Evolutionary conservation across 2,888 invertebrate genomes (phyloP).

Genomic region (Pachymerium ferrugineum): DNA sequence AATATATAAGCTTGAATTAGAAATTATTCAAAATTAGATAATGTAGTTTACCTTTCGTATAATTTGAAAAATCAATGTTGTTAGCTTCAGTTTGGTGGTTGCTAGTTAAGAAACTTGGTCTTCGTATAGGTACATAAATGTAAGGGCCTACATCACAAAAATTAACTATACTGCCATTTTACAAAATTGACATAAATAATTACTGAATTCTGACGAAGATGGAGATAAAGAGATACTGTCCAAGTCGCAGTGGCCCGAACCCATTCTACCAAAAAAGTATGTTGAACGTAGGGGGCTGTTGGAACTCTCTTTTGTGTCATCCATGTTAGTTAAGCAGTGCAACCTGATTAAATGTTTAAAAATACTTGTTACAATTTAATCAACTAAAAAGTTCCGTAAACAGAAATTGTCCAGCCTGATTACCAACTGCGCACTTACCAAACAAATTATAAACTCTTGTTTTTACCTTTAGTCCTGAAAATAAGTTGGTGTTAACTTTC

Average conservation of each 20-base stretch:
- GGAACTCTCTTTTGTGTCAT: neutral
- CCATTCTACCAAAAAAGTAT: neutral
- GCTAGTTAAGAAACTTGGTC: neutral
- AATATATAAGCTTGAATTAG: too few relatives aligned
- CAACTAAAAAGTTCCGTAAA: too few relatives aligned
- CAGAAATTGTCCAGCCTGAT: too few relatives aligned
- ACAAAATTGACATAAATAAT: neutral
- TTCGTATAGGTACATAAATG: neutral
- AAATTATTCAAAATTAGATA: neutral
- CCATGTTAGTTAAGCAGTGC: neutral
- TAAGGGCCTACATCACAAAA: neutral
- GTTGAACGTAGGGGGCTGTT: neutral
- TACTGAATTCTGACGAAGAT: slow-evolving; percentile 5
- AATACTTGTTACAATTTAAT: too few relatives aligned
- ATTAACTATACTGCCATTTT: neutral
- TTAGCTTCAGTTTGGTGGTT: neutral
- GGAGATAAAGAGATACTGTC: slow-evolving; percentile 16
- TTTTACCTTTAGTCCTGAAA: neutral
- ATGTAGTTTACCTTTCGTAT: neutral
- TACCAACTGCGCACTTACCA: neutral
- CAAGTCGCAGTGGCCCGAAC: neutral
- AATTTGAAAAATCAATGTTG: neutral
- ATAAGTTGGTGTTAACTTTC: too few relatives aligned
- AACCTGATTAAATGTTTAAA: too few relatives aligned
- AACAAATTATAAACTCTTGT: neutral